These are phyloP conservation scores for Lepidotrigona ventralis DNA, from an alignment of 1,140 invertebrate species.

Conservation along the genomic window DNA sequence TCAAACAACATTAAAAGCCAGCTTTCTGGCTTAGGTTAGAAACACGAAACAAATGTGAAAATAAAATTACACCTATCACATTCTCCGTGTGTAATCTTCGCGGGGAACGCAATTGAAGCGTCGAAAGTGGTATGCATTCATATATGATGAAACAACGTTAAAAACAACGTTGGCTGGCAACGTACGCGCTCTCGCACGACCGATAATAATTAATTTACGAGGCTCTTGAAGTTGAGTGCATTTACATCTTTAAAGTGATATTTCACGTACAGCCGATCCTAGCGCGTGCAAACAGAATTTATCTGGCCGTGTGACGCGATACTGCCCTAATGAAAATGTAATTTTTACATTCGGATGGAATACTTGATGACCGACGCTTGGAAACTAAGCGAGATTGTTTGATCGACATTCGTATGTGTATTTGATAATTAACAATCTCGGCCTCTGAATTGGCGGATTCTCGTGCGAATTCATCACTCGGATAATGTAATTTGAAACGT, in stretches of 20 bases:
- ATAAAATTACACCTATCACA: not conserved
- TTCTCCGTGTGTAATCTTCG: not conserved
- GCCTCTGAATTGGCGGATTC: no score
- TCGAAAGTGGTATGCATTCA: not conserved
- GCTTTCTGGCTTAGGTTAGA: no score
- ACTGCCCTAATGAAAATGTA: not conserved
- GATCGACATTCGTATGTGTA: not conserved
- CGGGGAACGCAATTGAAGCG: not conserved
- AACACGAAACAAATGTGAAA: no score
- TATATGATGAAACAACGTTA: not conserved
- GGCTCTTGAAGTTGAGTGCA: not conserved
- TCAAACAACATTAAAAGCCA: no score
- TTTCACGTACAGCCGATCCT: not conserved
- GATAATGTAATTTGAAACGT: no score
- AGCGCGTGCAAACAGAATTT: not conserved
- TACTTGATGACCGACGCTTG: not conserved
- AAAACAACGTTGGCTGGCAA: not conserved
- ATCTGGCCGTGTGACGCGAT: not conserved
- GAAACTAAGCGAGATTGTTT: not conserved
- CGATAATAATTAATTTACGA: not conserved
- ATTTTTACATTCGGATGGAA: not conserved
- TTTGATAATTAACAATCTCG: no score
- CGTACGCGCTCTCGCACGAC: not conserved
- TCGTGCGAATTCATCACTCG: no score
- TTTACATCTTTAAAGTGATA: not conserved